Conservation (phyloP, 2,113 vertebrate species). For the Epinephelus lanceolatus region DNA sequence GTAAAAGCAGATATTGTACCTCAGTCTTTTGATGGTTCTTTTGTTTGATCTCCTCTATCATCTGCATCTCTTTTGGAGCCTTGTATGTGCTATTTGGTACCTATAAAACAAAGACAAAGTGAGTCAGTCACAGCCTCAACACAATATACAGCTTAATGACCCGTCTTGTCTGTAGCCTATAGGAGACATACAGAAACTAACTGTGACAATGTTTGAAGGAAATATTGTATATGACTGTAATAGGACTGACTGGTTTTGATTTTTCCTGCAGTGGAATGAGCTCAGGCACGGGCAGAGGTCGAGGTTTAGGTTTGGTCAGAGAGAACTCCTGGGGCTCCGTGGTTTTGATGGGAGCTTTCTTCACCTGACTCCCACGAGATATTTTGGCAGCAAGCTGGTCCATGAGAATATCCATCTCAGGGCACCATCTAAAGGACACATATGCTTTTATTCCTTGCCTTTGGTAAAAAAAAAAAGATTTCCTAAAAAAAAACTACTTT, state of each 20-base stretch:
- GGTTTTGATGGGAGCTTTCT: constrained; percentile 75
- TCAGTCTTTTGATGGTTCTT: constrained; percentile 86
- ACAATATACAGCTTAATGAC: neutral
- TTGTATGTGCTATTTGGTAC: constrained; percentile 87
- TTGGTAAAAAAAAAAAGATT: neutral
- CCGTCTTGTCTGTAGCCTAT: neutral
- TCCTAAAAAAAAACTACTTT: neutral
- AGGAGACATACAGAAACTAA: neutral
- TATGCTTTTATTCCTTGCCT: neutral
- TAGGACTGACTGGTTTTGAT: constrained; percentile 85
- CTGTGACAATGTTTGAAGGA: neutral
- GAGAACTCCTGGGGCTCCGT: constrained; percentile 89
- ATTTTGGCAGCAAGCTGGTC: constrained; percentile 78
- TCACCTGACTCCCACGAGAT: constrained; percentile 23
- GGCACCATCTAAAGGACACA: constrained; percentile 87
- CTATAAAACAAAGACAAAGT: constrained; percentile 74
- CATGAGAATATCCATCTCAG: constrained; percentile 86
- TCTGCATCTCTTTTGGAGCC: constrained; percentile 84
- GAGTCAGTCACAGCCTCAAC: neutral
- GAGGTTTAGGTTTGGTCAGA: constrained; percentile 87
- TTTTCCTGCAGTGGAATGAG: constrained; percentile 82
- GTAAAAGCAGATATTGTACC: constrained; percentile 76
- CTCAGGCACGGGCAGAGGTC: constrained; percentile 81
- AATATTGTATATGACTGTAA: neutral
- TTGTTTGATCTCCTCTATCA: constrained; percentile 84